These are phyloP conservation scores for Crotalus helleri DNA, from an alignment of 2,113 vertebrate species.

Conservation along the genomic window DNA sequence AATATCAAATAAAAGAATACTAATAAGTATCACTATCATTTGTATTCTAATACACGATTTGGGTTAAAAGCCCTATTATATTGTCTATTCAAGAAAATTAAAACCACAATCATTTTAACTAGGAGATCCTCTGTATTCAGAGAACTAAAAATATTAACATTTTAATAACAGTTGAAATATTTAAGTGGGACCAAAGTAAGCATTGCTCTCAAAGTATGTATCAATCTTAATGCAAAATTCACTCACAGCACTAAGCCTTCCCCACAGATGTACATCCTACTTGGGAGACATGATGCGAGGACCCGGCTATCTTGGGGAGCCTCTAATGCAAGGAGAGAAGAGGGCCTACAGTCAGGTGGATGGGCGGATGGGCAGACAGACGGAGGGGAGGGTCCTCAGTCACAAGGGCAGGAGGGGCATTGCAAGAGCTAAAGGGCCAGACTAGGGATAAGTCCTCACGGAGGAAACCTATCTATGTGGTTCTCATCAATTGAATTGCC, in stretches of 20 bases:
- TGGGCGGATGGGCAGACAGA: too few relatives aligned
- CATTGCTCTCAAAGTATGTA: not conserved
- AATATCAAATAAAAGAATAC: not conserved
- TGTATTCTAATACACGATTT: not conserved
- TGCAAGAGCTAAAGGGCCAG: not conserved
- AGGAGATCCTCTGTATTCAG: not conserved
- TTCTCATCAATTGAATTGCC: not conserved
- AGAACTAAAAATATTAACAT: not conserved
- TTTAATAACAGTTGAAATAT: not conserved
- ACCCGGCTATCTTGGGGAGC: too few relatives aligned
- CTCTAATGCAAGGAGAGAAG: not conserved
- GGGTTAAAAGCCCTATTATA: not conserved
- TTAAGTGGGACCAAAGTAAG: not conserved
- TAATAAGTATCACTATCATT: not conserved
- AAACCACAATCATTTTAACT: not conserved
- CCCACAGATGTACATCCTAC: not conserved
- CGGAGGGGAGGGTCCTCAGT: too few relatives aligned
- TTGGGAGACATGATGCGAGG: not conserved
- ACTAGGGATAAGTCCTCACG: not conserved
- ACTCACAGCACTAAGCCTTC: not conserved
- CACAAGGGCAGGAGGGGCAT: too few relatives aligned
- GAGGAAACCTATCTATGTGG: not conserved
- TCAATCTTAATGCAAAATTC: not conserved
- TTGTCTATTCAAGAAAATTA: not conserved
- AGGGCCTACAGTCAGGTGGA: not conserved